phyloP scores from a whole-genome alignment of 2,113 vertebrate genomes.

The Tiliqua scincoides region DNA sequence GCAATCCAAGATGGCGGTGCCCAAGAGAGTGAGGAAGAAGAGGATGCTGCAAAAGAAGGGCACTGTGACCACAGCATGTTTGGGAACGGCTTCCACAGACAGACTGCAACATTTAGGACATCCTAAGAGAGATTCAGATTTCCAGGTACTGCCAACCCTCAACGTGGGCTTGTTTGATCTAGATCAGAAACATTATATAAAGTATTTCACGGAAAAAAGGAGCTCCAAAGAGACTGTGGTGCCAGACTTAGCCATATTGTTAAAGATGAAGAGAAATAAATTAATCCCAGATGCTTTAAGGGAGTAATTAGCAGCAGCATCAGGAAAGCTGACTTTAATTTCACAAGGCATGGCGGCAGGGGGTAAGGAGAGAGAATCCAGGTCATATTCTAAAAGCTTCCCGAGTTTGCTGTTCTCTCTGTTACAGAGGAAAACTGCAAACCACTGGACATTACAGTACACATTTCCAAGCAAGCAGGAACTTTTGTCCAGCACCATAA shows the following conservation, averaged over 20 bases:
- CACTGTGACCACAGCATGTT: no score
- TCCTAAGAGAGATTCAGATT: neutral
- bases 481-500: slow-evolving; percentile 15
- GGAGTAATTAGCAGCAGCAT: slow-evolving; percentile 15
- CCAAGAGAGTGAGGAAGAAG: no score
- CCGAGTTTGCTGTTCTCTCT: slow-evolving; percentile 18
- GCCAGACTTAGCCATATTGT: neutral
- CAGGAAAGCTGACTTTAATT: neutral
- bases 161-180: neutral
- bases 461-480: slow-evolving; percentile 32
- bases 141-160: neutral
- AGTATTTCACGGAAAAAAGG: neutral
- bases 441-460: neutral
- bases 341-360: neutral
- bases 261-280: slow-evolving; percentile 26
- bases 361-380: slow-evolving; percentile 20
- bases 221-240: neutral
- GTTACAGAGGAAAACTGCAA: slow-evolving; percentile 11
- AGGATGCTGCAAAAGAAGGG: no score
- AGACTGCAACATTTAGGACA: no score
- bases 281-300: slow-evolving; percentile 9
- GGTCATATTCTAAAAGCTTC: slow-evolving; percentile 25
- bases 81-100: neutral
- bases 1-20: no score
- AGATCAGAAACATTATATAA: neutral